A percentile compares a stretch with the other conserved stretches of the same genome.
Evolutionary conservation across 2,888 invertebrate genomes (phyloP).

Genomic region (Morinoia aosen): DNA sequence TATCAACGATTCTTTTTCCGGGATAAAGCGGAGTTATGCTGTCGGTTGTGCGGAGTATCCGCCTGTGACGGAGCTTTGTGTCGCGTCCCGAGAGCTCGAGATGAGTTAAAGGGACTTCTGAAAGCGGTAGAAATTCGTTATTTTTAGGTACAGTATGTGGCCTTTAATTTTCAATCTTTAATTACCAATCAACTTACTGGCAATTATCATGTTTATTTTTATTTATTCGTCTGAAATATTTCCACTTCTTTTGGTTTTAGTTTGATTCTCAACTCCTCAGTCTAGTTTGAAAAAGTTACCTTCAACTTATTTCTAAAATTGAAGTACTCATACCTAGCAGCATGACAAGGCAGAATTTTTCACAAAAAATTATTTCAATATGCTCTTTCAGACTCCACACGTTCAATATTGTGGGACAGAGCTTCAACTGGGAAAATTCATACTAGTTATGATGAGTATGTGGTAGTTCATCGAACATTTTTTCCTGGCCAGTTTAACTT

Average conservation of each 20-base stretch:
- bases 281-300: background rate
- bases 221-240: background rate
- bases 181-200: background rate
- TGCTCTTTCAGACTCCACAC: background rate
- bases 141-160: background rate
- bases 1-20: constrained; percentile 47
- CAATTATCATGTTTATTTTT: background rate
- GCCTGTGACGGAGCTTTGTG: background rate
- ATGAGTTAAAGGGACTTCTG: constrained; percentile 15
- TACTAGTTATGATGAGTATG: background rate
- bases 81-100: background rate
- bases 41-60: constrained; percentile 29
- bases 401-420: background rate
- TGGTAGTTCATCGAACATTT: background rate
- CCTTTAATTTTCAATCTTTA: background rate
- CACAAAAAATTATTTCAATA: background rate
- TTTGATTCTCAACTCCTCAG: background rate
- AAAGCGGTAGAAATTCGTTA: background rate
- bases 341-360: background rate
- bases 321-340: background rate
- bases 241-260: background rate
- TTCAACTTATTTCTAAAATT: background rate
- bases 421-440: background rate
- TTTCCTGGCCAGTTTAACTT: too few species aligned
- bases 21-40: constrained; percentile 28